phyloP scores from a whole-genome alignment of 2,888 invertebrate species.

The Onthophagus sagittarius region DNA sequence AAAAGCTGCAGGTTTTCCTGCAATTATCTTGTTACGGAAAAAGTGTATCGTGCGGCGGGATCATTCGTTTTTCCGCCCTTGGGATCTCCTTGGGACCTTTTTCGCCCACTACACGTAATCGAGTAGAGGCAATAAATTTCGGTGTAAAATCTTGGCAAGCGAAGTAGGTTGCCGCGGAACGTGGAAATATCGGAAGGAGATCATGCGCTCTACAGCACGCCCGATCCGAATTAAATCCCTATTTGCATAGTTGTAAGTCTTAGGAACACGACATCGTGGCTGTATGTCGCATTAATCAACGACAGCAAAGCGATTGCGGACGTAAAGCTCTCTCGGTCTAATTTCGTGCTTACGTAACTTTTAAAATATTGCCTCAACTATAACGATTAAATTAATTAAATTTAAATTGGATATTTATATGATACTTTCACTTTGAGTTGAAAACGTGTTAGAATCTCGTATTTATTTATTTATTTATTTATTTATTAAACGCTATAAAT shows the following conservation, averaged over 20 bases:
- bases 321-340: background rate
- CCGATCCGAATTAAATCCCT: background rate
- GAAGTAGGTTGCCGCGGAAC: background rate
- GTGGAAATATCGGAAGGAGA: background rate
- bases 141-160: background rate
- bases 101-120: background rate
- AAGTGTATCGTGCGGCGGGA: background rate
- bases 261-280: background rate
- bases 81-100: background rate
- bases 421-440: background rate
- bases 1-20: background rate
- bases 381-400: background rate
- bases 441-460: background rate
- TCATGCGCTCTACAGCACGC: background rate
- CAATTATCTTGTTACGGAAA: background rate
- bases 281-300: background rate
- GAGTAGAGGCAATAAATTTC: background rate
- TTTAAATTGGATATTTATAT: background rate
- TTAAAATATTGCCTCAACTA: background rate
- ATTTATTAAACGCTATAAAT: too few species aligned
- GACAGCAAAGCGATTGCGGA: background rate
- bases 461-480: too few species aligned
- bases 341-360: background rate
- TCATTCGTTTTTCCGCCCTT: background rate
- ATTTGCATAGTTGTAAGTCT: background rate